Conservation (phyloP, 2,797 vertebrate genomes). For the Tiaroga cobitis region DNA sequence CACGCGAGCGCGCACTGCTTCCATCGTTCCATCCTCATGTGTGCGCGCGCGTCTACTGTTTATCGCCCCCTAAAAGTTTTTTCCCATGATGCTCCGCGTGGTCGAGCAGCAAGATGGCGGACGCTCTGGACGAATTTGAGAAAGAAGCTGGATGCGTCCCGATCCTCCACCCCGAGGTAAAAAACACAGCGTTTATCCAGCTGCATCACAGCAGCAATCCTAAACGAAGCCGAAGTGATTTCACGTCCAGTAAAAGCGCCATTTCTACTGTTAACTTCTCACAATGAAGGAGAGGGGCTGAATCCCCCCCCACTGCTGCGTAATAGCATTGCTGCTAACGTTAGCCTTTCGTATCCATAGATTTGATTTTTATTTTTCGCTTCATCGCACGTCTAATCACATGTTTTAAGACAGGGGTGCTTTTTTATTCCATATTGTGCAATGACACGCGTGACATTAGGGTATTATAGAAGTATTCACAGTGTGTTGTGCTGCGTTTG, state of each 20-base stretch:
- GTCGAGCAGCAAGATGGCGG: constrained; percentile 94
- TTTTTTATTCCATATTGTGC: not conserved
- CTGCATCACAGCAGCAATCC: not conserved
- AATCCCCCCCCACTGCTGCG: constrained; percentile 49
- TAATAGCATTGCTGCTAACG: constrained; percentile 51
- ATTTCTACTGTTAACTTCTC: not conserved
- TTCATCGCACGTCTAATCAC: not conserved
- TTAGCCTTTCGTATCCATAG: not conserved
- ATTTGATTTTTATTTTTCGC: not conserved
- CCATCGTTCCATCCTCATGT: no score
- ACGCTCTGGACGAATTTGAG: constrained; percentile 94
- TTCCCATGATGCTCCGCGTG: constrained; percentile 92
- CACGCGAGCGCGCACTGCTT: not conserved
- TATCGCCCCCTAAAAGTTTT: constrained; percentile 36
- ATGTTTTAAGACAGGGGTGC: not conserved
- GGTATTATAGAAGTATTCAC: not conserved
- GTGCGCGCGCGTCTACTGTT: constrained; percentile 55
- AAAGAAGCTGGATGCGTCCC: constrained; percentile 94
- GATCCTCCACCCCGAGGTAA: constrained; percentile 94
- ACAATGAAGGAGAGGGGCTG: constrained; percentile 33
- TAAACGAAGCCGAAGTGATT: not conserved
- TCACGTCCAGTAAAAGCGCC: not conserved
- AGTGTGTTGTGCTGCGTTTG: constrained; percentile 40
- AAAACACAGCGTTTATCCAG: constrained; percentile 2
- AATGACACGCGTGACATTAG: not conserved